Percentiles rank a stretch among this genome's conserved stretches.
These are phyloP conservation scores for Muschampia plurimacula DNA, from an alignment of 2,888 invertebrate genomes.

Conservation along the genomic window DNA sequence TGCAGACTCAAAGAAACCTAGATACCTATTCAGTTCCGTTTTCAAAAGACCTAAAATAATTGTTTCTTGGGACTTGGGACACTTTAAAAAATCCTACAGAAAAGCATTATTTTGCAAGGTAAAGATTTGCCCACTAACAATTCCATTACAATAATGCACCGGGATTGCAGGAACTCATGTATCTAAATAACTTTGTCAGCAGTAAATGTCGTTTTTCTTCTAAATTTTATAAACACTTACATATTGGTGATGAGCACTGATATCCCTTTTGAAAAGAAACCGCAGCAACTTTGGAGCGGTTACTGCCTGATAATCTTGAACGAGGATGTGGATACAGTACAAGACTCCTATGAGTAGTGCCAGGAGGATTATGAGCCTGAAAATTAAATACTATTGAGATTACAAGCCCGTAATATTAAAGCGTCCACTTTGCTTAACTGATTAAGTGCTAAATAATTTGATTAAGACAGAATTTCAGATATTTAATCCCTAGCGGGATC, in stretches of 20 bases:
- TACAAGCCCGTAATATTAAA: neutral
- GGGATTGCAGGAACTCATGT: no score
- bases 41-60: no score
- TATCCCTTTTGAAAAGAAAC: constrained; percentile 70
- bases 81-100: no score
- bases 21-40: no score
- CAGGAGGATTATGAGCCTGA: constrained; percentile 69
- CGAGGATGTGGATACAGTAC: constrained; percentile 72
- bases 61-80: no score
- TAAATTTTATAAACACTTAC: constrained; percentile 51
- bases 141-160: no score
- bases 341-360: constrained; percentile 72
- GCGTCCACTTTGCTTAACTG: constrained; percentile 32
- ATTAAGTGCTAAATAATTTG: neutral
- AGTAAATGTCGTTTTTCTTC: neutral
- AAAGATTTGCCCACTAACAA: no score
- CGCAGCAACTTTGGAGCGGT: constrained; percentile 63
- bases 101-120: no score
- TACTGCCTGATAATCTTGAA: constrained; percentile 75
- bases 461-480: neutral
- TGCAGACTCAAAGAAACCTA: no score
- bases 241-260: constrained; percentile 52
- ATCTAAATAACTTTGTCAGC: no score
- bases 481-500: no score
- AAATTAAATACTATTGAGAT: constrained; percentile 36